Base-by-base conservation (phyloP, 2,797 vertebrate species). In the Spinus olivaceus region DNA sequence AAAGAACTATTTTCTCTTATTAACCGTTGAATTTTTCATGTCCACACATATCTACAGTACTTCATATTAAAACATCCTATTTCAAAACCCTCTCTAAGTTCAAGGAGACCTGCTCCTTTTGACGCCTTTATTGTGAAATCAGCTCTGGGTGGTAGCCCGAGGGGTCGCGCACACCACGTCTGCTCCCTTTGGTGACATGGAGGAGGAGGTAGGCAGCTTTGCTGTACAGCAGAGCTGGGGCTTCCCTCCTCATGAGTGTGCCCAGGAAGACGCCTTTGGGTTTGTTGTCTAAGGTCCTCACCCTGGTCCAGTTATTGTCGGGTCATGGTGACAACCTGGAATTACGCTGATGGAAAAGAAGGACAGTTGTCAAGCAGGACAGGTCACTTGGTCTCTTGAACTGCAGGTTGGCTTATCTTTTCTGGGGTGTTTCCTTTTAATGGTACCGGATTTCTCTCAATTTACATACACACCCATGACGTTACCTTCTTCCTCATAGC, bases 91-190 rank as follows among this genome's bases (percentile, higher is more conserved):
- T 5, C n/a, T 54, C 53, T 9, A n/a, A 23, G 21, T 54, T n/a
- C n/a, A 33, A 23, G 14, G 53, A 33, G 9, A 56, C 9, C 22
- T 33, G 15, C 14, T 33, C 53, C n/a, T 56, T 56, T 33, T 23
- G n/a, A 33, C 3, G 3, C n/a, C 22, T 33, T 56, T 23, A 56
- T 16, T 23, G 22, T 56, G 53, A 15, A 56, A 56, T 23, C n/a
- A 56, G 53, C 53, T 33, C 21, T 33, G 53, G 21, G 14, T 15
- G 21, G n/a, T 9, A 14, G 53, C 32, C n/a, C 9, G 1, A 56
- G 21, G 21, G n/a, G 22, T 33, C 1, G 1, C 2, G 2, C n/a
- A 23, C 14, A 15, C 11, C 8, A 2, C 21, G 2, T 2, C 21
- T 56, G n/a, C 22, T 33, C 14, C 22, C 22, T 23, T 56, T 56